phyloP scores from a whole-genome alignment of 1,140 invertebrate species.

The Proctacanthus coquilletti region DNA sequence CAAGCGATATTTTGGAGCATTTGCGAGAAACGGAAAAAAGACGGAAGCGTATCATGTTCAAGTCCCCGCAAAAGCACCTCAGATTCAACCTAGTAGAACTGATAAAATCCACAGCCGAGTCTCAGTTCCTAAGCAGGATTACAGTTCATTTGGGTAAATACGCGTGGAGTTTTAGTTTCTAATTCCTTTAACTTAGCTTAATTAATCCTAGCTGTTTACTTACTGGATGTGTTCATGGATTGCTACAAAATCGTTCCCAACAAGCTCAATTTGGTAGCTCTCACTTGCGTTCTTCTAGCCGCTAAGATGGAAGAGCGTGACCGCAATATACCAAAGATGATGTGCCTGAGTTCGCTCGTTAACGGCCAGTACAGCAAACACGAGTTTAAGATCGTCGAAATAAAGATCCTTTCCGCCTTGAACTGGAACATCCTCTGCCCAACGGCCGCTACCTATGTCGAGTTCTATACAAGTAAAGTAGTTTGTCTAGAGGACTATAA shows the following conservation, averaged over 20 bases:
- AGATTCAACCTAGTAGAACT: not conserved
- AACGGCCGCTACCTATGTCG: slow-evolving; percentile 8
- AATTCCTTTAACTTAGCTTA: no score
- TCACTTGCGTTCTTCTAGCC: slow-evolving; percentile 9
- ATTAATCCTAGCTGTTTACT: slow-evolving; percentile 9
- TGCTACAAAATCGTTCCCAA: slow-evolving; percentile 6
- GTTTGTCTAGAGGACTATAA: no score
- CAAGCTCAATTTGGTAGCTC: slow-evolving; percentile 10
- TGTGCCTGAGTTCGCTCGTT: slow-evolving; percentile 4
- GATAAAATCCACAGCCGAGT: not conserved
- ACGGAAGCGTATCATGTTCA: not conserved
- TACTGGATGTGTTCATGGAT: slow-evolving; percentile 10
- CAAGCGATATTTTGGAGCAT: not conserved
- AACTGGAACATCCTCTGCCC: slow-evolving; percentile 7
- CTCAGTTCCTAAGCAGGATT: not conserved
- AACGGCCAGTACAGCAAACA: slow-evolving; percentile 2
- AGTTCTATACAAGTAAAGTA: slow-evolving; percentile 7
- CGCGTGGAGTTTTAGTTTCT: no score
- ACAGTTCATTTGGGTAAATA: not conserved
- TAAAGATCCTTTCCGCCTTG: slow-evolving; percentile 6
- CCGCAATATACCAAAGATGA: slow-evolving; percentile 9
- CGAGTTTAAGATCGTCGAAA: slow-evolving; percentile 9
- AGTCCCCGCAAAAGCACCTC: not conserved
- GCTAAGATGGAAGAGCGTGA: slow-evolving; percentile 11
- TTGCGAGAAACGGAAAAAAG: not conserved